Conservation (phyloP, 1,140 invertebrate species). For the Solenopsis invicta region DNA sequence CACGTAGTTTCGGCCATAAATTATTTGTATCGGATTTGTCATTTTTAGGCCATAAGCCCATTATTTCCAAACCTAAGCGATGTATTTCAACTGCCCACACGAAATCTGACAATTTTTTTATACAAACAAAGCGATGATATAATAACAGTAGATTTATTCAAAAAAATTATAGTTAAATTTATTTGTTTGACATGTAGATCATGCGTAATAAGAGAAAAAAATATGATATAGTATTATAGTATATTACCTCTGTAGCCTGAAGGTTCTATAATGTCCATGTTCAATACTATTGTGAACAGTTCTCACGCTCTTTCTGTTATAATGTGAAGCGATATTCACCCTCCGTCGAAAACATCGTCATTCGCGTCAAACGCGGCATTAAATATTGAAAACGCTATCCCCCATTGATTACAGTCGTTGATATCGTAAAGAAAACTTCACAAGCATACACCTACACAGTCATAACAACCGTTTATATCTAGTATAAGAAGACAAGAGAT, state of each 20-base stretch:
- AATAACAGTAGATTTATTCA: too few relatives aligned
- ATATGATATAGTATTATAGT: too few relatives aligned
- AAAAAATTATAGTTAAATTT: too few relatives aligned
- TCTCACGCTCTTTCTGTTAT: not conserved
- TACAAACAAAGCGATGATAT: not conserved
- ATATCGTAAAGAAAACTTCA: not conserved
- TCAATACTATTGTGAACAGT: not conserved
- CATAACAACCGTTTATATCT: not conserved
- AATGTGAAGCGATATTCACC: too few relatives aligned
- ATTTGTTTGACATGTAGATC: too few relatives aligned
- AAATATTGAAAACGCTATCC: conserved; percentile 20
- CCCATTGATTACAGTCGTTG: not conserved
- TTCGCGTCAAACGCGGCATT: not conserved
- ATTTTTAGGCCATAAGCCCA: conserved; percentile 28
- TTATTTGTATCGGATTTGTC: not conserved
- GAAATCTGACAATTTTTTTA: conserved; percentile 38
- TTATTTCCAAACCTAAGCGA: not conserved
- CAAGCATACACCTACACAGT: not conserved
- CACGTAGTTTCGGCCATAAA: not conserved
- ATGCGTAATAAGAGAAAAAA: too few relatives aligned
- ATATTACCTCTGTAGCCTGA: conserved; percentile 10
- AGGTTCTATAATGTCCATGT: not conserved
- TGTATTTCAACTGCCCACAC: conserved; percentile 55
- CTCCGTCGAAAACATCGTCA: not conserved
- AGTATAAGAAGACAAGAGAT: not conserved